These are phyloP conservation scores for Ceratina japonica DNA, from an alignment of 1,140 invertebrate genomes.

Conservation along the genomic window DNA sequence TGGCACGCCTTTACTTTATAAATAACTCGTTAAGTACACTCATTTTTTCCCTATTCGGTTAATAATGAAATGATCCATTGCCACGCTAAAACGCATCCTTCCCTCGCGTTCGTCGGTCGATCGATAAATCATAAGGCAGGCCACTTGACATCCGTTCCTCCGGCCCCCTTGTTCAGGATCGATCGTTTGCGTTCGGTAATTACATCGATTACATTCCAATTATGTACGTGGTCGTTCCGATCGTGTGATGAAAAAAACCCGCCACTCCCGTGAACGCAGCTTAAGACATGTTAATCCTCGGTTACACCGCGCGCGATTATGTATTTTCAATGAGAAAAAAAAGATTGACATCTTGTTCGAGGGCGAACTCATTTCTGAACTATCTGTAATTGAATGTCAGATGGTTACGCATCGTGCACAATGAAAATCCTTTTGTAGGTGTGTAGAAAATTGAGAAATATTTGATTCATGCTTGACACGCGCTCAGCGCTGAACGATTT, in stretches of 20 bases:
- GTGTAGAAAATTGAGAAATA: constrained; percentile 5
- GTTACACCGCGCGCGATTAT: constrained; percentile 11
- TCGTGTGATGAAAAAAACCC: constrained; percentile 11
- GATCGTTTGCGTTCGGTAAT: constrained; percentile 52
- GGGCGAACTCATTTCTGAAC: not conserved
- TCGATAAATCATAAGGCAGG: constrained; percentile 55
- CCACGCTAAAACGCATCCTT: constrained; percentile 23
- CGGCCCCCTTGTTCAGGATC: constrained; percentile 16
- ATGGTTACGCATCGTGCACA: constrained; percentile 17
- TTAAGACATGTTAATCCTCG: constrained; percentile 38
- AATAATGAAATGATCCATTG: not conserved
- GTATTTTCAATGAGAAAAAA: not conserved
- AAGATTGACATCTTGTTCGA: constrained; percentile 25
- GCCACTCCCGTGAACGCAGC: constrained; percentile 15
- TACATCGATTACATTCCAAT: constrained; percentile 61
- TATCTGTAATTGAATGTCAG: constrained; percentile 9
- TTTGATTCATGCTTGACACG: constrained; percentile 5
- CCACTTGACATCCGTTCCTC: constrained; percentile 28
- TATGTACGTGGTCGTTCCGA: constrained; percentile 38
- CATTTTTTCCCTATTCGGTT: not conserved
- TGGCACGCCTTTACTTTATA: no score
- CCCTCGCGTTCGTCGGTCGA: constrained; percentile 26
- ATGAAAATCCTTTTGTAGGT: constrained; percentile 1
- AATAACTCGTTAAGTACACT: no score
- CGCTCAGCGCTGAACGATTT: constrained; percentile 8